These are phyloP conservation scores for Sericinus montela DNA, from an alignment of 2,888 invertebrate genomes.

Conservation along the genomic window DNA sequence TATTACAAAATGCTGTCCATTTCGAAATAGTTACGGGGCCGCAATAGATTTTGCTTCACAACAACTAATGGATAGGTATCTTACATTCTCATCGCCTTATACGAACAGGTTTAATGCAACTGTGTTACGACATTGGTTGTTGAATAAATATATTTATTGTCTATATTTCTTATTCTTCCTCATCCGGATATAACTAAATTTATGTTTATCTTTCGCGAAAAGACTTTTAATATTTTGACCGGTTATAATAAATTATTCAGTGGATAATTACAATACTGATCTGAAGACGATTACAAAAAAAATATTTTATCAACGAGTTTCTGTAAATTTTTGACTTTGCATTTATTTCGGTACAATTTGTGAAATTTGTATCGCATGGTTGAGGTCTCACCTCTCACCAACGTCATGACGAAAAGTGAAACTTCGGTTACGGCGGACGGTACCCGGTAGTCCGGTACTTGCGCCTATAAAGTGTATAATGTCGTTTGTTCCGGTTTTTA, in stretches of 20 bases:
- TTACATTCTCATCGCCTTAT: slow-evolving; percentile 10
- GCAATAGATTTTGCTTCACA: slow-evolving; percentile 2
- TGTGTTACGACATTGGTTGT: slow-evolving; percentile 11
- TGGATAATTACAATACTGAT: too few species aligned
- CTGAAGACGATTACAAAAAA: neutral
- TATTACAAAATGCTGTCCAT: neutral
- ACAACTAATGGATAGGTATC: slow-evolving; percentile 2
- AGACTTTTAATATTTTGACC: too few species aligned
- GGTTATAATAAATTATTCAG: too few species aligned
- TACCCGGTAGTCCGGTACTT: slow-evolving; percentile 57
- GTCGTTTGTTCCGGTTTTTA: slow-evolving; percentile 65
- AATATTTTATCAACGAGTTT: neutral
- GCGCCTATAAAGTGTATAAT: too few species aligned
- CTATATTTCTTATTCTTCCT: too few species aligned
- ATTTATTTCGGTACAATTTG: slow-evolving; percentile 60
- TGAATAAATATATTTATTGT: neutral
- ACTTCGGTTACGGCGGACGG: slow-evolving; percentile 62
- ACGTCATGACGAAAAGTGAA: slow-evolving; percentile 74
- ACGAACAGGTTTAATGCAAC: slow-evolving; percentile 12
- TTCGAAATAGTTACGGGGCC: neutral
- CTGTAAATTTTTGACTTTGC: slow-evolving; percentile 24
- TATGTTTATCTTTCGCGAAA: too few species aligned
- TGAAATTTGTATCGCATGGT: slow-evolving; percentile 68
- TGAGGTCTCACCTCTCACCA: slow-evolving; percentile 69
- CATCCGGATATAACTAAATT: too few species aligned